Percentiles rank a stretch among this genome's conserved stretches.
Evolutionary conservation across 1,140 invertebrate genomes (phyloP).

Genomic region (Probaryconus sp.): DNA sequence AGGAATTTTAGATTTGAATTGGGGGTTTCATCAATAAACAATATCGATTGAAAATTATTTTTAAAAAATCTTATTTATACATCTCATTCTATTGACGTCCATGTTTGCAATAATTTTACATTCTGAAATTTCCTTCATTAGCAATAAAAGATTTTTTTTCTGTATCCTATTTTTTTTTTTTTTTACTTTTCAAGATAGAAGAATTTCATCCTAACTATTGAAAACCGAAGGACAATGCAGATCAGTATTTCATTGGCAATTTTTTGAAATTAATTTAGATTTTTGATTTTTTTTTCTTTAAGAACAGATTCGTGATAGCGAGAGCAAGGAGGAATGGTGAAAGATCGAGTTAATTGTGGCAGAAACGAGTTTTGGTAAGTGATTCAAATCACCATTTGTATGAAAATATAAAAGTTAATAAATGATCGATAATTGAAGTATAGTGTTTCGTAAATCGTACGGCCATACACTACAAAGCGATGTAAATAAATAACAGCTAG

Average conservation of each 20-base stretch:
- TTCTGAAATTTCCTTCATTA: too few species aligned
- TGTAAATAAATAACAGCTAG: conserved; percentile 57
- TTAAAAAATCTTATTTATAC: too few species aligned
- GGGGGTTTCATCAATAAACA: too few species aligned
- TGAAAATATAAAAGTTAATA: conserved; percentile 31
- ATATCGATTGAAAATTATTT: too few species aligned
- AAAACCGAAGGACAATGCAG: too few species aligned
- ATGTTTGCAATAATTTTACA: too few species aligned
- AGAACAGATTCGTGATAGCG: conserved; percentile 29
- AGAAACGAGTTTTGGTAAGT: conserved; percentile 31
- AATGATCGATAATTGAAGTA: conserved; percentile 49
- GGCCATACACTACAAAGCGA: conserved; percentile 50
- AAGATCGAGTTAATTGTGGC: conserved; percentile 9
- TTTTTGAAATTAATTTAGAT: conserved; percentile 15
- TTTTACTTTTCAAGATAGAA: too few species aligned
- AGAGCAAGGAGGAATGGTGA: conserved; percentile 19
- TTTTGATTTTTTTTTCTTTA: conserved; percentile 13
- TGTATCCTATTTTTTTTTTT: too few species aligned
- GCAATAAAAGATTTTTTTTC: too few species aligned
- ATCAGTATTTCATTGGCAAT: conserved; percentile 3
- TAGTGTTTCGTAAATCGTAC: conserved; percentile 43
- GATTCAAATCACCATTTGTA: conserved; percentile 35
- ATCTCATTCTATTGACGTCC: too few species aligned
- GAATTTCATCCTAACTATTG: too few species aligned
- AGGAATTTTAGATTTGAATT: too few species aligned